phyloP scores from a whole-genome alignment of 2,888 invertebrate species.

The Lymantria monacha region DNA sequence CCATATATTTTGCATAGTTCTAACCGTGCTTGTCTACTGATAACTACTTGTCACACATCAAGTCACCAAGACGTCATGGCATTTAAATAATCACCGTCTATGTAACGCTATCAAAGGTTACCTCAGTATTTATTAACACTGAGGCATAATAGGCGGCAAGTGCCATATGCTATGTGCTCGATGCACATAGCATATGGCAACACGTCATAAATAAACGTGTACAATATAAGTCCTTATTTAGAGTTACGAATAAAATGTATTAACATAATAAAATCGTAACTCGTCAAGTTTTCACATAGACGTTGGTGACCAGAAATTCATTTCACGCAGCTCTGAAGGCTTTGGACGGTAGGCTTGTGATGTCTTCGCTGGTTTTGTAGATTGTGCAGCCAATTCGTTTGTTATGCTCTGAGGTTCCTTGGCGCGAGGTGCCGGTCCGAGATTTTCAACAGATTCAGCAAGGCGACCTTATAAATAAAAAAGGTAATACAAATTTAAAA shows the following conservation, averaged over 20 bases:
- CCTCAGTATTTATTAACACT: too few relatives aligned
- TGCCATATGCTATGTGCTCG: slow-evolving; percentile 8
- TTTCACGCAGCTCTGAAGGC: slow-evolving; percentile 87
- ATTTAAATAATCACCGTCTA: too few relatives aligned
- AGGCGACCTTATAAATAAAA: slow-evolving; percentile 48
- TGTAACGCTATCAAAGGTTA: too few relatives aligned
- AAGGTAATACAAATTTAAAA: slow-evolving; percentile 1
- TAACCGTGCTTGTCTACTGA: too few relatives aligned
- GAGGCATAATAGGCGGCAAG: slow-evolving; percentile 1
- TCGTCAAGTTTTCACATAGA: slow-evolving; percentile 84
- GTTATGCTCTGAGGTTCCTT: slow-evolving; percentile 38
- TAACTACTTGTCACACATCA: too few relatives aligned
- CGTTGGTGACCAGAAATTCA: slow-evolving; percentile 94
- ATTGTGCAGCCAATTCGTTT: slow-evolving; percentile 40
- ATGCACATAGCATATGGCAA: too few relatives aligned
- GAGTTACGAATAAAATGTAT: slow-evolving; percentile 28
- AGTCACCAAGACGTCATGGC: too few relatives aligned
- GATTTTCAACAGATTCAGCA: slow-evolving; percentile 70
- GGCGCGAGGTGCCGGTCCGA: slow-evolving; percentile 64
- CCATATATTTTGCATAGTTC: too few relatives aligned
- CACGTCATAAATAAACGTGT: slow-evolving; percentile 19
- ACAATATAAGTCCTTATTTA: slow-evolving; percentile 14
- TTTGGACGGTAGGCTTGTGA: slow-evolving; percentile 52
- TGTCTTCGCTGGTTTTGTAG: slow-evolving; percentile 50
- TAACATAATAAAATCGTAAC: slow-evolving; percentile 28